phyloP scores from a whole-genome alignment of 2,113 vertebrate species.

The Cyphotilapia sp. region DNA sequence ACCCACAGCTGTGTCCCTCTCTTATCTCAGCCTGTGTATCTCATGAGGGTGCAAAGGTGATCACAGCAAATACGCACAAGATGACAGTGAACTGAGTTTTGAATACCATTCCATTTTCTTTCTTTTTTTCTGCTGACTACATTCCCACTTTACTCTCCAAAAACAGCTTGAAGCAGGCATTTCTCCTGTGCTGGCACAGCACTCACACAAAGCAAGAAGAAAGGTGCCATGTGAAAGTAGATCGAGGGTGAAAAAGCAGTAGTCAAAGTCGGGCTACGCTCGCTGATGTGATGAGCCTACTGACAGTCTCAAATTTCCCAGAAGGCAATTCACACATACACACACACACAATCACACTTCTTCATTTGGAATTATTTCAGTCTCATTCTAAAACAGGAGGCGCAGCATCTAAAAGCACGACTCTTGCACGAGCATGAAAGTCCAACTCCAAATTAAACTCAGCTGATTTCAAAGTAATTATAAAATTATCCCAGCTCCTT shows the following conservation, averaged over 20 bases:
- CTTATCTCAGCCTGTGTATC: not conserved
- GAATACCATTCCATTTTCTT: not conserved
- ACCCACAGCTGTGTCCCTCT: not conserved
- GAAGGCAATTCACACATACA: not conserved
- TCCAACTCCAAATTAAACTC: not conserved
- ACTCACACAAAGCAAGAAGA: not conserved
- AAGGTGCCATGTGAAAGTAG: not conserved
- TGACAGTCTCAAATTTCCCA: not conserved
- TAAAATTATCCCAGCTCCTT: not conserved
- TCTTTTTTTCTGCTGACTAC: not conserved
- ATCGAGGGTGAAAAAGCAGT: not conserved
- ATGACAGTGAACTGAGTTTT: not conserved
- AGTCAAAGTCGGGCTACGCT: not conserved
- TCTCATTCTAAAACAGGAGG: not conserved
- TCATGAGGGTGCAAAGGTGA: not conserved
- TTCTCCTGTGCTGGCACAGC: not conserved
- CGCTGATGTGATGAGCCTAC: not conserved
- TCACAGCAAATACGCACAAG: not conserved
- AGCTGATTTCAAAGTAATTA: not conserved
- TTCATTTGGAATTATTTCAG: not conserved
- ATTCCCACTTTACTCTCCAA: not conserved
- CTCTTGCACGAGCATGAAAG: not conserved
- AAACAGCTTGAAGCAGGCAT: conserved; percentile 1
- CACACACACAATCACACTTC: not conserved
- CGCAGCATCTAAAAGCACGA: not conserved